Conservation (phyloP, 2,797 vertebrate species). For the Pampus argenteus region DNA sequence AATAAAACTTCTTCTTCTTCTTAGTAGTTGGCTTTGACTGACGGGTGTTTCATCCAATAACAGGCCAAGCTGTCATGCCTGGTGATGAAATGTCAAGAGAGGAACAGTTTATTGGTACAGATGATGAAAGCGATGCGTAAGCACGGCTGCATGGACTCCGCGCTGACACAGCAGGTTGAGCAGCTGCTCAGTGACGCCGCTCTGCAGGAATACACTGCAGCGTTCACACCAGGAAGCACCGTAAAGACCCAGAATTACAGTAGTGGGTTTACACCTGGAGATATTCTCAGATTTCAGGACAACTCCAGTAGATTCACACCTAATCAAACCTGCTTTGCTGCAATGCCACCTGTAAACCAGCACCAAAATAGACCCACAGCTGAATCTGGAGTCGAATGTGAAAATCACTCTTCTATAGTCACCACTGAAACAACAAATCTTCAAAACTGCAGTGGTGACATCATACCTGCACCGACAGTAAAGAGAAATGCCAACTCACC, state of each 20-base stretch:
- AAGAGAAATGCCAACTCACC: slow-evolving; percentile 39
- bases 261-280: slow-evolving; percentile 19
- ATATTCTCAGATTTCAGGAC: slow-evolving; percentile 44
- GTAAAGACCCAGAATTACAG: slow-evolving; percentile 12
- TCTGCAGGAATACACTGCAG: slow-evolving; percentile 77
- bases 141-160: slow-evolving; percentile 54
- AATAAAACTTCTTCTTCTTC: not conserved
- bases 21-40: slow-evolving; percentile 22
- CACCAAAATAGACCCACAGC: slow-evolving; percentile 45
- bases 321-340: slow-evolving; percentile 8
- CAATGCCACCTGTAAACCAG: slow-evolving; percentile 3
- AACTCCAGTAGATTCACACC: slow-evolving; percentile 4
- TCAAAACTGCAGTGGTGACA: slow-evolving; percentile 15
- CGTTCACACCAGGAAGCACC: slow-evolving; percentile 65
- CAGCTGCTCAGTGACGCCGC: slow-evolving; percentile 78
- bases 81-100: slow-evolving; percentile 86
- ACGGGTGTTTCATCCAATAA: slow-evolving; percentile 30
- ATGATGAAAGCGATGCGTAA: slow-evolving; percentile 76
- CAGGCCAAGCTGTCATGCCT: slow-evolving; percentile 90
- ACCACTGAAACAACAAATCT: slow-evolving; percentile 7
- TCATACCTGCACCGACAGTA: slow-evolving; percentile 8
- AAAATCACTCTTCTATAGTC: not conserved
- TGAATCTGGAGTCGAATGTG: not conserved
- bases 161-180: slow-evolving; percentile 75
- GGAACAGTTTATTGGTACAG: slow-evolving; percentile 82